Conservation (phyloP, 1,140 invertebrate species). For the Drosophila ambigua region DNA sequence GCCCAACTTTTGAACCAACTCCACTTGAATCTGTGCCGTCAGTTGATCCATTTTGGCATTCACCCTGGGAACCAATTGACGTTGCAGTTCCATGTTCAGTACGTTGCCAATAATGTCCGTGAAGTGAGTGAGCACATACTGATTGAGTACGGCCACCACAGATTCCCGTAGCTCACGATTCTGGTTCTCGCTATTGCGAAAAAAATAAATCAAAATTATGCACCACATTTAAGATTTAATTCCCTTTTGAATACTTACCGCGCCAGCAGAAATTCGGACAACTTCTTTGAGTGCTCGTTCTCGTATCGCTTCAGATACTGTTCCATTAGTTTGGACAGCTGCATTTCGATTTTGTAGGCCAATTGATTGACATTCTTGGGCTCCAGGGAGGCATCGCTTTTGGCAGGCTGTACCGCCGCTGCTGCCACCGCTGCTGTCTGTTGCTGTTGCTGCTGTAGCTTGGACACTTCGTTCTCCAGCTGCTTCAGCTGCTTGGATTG, state of each 20-base stretch:
- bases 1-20: slow-evolving; percentile 89
- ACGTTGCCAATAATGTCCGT: slow-evolving; percentile 84
- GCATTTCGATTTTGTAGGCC: slow-evolving; percentile 80
- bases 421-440: slow-evolving; percentile 1
- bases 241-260: slow-evolving; percentile 32
- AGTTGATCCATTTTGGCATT: slow-evolving; percentile 87
- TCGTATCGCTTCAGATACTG: slow-evolving; percentile 83
- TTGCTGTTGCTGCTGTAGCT: slow-evolving; percentile 52
- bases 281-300: slow-evolving; percentile 82
- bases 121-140: slow-evolving; percentile 84
- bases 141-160: slow-evolving; percentile 81
- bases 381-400: slow-evolving; percentile 41
- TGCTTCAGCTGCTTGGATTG: slow-evolving; percentile 73
- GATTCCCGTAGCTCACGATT: slow-evolving; percentile 85
- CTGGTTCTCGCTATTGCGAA: slow-evolving; percentile 60
- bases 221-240: not conserved
- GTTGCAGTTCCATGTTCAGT: slow-evolving; percentile 84
- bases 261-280: slow-evolving; percentile 65
- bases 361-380: slow-evolving; percentile 69
- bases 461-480: slow-evolving; percentile 64
- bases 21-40: slow-evolving; percentile 88
- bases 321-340: slow-evolving; percentile 79
- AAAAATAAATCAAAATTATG: not conserved
- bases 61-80: slow-evolving; percentile 85
- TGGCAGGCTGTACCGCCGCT: slow-evolving; percentile 14